These are phyloP conservation scores for Bradypus variegatus DNA, from an alignment of 2,797 vertebrate species.

Conservation along the genomic window DNA sequence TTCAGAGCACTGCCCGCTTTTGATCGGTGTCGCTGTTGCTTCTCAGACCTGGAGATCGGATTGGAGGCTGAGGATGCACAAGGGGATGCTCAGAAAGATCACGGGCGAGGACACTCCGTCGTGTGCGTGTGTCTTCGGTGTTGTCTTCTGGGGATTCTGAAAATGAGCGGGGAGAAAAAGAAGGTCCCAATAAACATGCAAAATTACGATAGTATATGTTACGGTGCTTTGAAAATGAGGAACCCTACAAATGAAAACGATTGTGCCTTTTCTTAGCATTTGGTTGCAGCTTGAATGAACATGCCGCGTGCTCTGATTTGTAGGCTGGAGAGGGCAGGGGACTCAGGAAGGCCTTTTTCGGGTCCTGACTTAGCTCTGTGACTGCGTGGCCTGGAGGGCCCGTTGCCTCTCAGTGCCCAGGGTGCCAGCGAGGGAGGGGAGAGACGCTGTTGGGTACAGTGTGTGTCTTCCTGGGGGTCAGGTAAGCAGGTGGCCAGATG, in stretches of 20 bases:
- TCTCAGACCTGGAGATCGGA: neutral
- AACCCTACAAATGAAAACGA: neutral
- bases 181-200: neutral
- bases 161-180: neutral
- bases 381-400: neutral
- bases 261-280: neutral
- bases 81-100: neutral
- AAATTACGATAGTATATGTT: neutral
- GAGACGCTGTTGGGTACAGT: too few relatives aligned
- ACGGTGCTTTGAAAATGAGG: neutral
- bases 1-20: too few relatives aligned
- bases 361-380: neutral
- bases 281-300: neutral
- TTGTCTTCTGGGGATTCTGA: neutral
- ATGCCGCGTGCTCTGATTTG: neutral
- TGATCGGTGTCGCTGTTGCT: neutral
- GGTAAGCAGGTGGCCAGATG: neutral
- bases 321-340: neutral
- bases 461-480: too few relatives aligned
- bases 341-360: neutral
- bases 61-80: neutral
- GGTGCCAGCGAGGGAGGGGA: neutral
- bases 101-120: neutral
- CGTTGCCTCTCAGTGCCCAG: neutral
- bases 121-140: neutral